These are phyloP conservation scores for Solea solea DNA, from an alignment of 2,113 vertebrate species.

Conservation along the genomic window DNA sequence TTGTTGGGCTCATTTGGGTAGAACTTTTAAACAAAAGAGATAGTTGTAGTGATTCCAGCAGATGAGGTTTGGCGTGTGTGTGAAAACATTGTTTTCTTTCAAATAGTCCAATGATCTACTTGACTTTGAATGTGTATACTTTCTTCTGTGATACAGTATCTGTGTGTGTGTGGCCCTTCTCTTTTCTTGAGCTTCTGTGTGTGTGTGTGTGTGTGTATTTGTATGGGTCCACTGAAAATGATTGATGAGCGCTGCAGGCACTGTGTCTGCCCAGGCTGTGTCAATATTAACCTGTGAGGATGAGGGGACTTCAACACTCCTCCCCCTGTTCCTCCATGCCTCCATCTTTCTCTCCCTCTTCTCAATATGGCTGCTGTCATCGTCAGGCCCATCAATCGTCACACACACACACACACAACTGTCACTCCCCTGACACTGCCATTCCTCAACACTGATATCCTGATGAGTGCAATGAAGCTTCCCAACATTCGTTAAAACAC, in stretches of 20 bases:
- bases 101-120: not conserved
- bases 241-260: conserved; percentile 71
- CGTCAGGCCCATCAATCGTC: conserved; percentile 64
- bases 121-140: conserved; percentile 30
- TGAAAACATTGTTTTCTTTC: conserved; percentile 2
- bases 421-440: conserved; percentile 90
- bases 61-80: conserved; percentile 22
- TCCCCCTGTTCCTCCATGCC: conserved; percentile 42
- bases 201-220: conserved; percentile 31
- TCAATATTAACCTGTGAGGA: conserved; percentile 82
- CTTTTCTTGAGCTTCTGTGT: conserved; percentile 27
- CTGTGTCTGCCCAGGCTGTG: conserved; percentile 74
- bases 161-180: conserved; percentile 47
- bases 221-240: conserved; percentile 65
- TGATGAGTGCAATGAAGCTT: conserved; percentile 96
- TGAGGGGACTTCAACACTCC: conserved; percentile 63
- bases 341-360: conserved; percentile 45
- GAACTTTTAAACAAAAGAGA: conserved; percentile 53
- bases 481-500: conserved; percentile 93
- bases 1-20: conserved; percentile 62
- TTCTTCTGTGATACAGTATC: conserved; percentile 10
- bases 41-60: conserved; percentile 35
- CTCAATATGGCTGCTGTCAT: conserved; percentile 74
- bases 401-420: conserved; percentile 68
- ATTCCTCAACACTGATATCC: conserved; percentile 95